Base-by-base conservation (phyloP, 2,888 invertebrate genomes). In the Axea sp. region DNA sequence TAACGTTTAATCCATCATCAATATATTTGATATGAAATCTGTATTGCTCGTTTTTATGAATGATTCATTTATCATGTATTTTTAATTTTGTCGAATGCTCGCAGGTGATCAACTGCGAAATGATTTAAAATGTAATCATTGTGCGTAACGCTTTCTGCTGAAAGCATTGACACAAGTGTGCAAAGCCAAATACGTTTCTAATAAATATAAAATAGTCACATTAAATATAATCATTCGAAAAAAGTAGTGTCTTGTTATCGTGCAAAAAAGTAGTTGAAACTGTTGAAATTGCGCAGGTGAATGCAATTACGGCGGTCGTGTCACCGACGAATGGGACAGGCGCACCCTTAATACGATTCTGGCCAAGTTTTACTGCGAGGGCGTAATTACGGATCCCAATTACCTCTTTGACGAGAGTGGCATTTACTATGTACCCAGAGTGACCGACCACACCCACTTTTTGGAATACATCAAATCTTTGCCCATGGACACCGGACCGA, bases 281-380 rank as follows among this genome's bases (percentile, higher is more conserved):
- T 55, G 33, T 67, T 39, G 45, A 33, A 69, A 65, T 64, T 76
- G 72, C 59, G 59, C 68, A 85, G 97, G 97, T 7, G 97, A 98
- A 88, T 98, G 97, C 85, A 97, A 97, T 90, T 98, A 98, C 86
- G 98, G 98, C 5, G 98, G 98, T 0, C 92, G 97, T 33, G 97
- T 98, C 7, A 98, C 97, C 0, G 98, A 98, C 87, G 96, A 97
- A 86, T 96, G 96, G 96, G 98, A 98, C 89, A 90, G 97, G n/a
- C 91, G 97, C 51, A 93, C 93, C 30, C 90, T 98, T 60, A 92
- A 92, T 82, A 96, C 96, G 1, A 93, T 97, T 75, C 89, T 98
- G 49, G 89, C 88, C 73, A 93, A 93, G 82, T 97, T 94, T 88
- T 98, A 96, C 88, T 93, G 93, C 80, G 90, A 91, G 0, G 89